Conservation (phyloP, 2,113 vertebrate genomes). For the Hemichromis elongatus region DNA sequence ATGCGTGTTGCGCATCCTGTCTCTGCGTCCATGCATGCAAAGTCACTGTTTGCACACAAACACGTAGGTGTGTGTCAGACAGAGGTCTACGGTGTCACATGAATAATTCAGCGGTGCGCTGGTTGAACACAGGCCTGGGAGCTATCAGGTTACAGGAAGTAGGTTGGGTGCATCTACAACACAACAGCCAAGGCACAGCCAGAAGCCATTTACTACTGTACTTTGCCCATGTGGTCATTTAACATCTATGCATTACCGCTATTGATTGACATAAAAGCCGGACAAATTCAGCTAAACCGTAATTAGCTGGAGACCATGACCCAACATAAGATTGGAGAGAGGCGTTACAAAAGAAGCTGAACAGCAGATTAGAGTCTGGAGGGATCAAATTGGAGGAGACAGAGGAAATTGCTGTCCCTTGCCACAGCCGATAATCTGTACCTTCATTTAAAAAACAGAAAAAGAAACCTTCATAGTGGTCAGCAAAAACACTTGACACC, state of each 20-base stretch:
- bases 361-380: conserved; percentile 41
- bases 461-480: background rate
- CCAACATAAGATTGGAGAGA: conserved; percentile 13
- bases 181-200: background rate
- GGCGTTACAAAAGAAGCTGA: conserved; percentile 21
- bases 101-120: conserved; percentile 54
- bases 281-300: conserved; percentile 55
- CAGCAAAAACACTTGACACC: background rate
- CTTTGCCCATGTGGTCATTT: conserved; percentile 34
- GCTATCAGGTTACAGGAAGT: conserved; percentile 65
- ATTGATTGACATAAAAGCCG: conserved; percentile 64
- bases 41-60: conserved; percentile 64
- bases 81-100: conserved; percentile 41
- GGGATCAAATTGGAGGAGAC: conserved; percentile 12
- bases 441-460: background rate
- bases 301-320: conserved; percentile 63
- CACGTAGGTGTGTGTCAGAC: conserved; percentile 34
- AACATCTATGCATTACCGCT: conserved; percentile 55
- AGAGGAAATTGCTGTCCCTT: conserved; percentile 24
- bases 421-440: background rate
- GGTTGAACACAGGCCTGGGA: conserved; percentile 15
- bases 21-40: conserved; percentile 8
- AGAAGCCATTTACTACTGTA: conserved; percentile 35
- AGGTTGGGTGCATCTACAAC: conserved; percentile 1
- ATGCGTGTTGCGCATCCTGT: background rate